A percentile compares a stretch with the other conserved stretches of the same genome.
Evolutionary conservation across 1,140 invertebrate species (phyloP).

Genomic region (Drosophila ohnishii): DNA sequence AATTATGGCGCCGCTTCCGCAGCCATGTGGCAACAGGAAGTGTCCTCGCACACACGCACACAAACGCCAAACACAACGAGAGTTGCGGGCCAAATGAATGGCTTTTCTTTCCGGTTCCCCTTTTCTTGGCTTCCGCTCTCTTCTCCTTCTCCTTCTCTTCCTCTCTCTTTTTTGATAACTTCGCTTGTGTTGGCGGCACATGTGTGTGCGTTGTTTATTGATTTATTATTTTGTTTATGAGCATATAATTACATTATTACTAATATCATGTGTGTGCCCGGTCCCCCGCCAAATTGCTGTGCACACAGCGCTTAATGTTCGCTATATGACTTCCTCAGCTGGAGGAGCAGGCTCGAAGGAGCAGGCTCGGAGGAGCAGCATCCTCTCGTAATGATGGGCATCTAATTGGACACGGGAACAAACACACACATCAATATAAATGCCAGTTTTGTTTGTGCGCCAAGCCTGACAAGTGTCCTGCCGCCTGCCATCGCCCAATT

Average conservation of each 20-base stretch:
- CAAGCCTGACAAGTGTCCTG: conserved; percentile 49
- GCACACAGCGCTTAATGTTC: conserved; percentile 58
- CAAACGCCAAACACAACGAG: neutral
- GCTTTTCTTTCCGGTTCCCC: conserved; percentile 56
- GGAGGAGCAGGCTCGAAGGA: neutral
- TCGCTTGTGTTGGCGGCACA: conserved; percentile 10
- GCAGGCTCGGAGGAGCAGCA: neutral
- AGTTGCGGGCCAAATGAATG: conserved; percentile 58
- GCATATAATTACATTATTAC: conserved; percentile 76
- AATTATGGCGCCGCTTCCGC: conserved; percentile 70
- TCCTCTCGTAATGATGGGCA: conserved; percentile 42
- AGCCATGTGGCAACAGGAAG: conserved; percentile 53
- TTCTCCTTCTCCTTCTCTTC: neutral
- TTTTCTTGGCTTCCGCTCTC: conserved; percentile 8
- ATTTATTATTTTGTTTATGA: conserved; percentile 74
- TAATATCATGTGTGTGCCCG: conserved; percentile 41
- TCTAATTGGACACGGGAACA: conserved; percentile 56
- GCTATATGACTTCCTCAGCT: conserved; percentile 48
- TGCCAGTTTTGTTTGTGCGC: conserved; percentile 54
- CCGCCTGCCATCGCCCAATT: conserved; percentile 35
- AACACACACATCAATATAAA: conserved; percentile 65
- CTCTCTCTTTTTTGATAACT: conserved; percentile 11
- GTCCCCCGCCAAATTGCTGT: conserved; percentile 45
- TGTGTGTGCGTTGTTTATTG: conserved; percentile 56
- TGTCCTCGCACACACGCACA: conserved; percentile 4